phyloP scores from a whole-genome alignment of 2,888 invertebrate genomes.

The Sisyra nigra region DNA sequence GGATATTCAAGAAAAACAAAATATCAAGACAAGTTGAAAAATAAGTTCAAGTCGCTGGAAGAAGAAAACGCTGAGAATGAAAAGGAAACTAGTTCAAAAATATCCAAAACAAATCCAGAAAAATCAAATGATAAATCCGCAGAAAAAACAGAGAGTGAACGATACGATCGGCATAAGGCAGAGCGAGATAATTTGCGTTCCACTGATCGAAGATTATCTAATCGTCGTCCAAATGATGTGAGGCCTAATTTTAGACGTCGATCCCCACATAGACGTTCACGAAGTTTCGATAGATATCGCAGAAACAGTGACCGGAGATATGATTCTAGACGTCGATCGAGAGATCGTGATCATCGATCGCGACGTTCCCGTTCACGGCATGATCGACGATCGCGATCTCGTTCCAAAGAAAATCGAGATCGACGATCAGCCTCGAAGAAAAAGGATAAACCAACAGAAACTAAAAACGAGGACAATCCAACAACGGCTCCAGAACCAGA shows the following conservation, averaged over 20 bases:
- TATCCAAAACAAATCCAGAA: slow-evolving; percentile 8
- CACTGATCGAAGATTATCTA: slow-evolving; percentile 13
- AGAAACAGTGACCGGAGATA: slow-evolving; percentile 7
- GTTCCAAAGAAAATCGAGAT: slow-evolving; percentile 14
- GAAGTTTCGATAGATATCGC: slow-evolving; percentile 8
- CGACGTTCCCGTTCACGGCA: not conserved
- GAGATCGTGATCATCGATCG: not conserved
- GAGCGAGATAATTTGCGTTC: slow-evolving; percentile 5
- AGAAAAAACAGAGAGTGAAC: slow-evolving; percentile 11
- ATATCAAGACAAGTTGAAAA: slow-evolving; percentile 9
- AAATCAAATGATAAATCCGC: slow-evolving; percentile 11
- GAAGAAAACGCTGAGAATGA: slow-evolving; percentile 7
- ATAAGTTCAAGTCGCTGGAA: slow-evolving; percentile 8
- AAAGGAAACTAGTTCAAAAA: not conserved
- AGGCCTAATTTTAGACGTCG: slow-evolving; percentile 17
- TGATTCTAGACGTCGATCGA: not conserved
- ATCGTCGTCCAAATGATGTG: slow-evolving; percentile 13
- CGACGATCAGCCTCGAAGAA: slow-evolving; percentile 1
- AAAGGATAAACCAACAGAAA: not conserved
- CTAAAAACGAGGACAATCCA: slow-evolving; percentile 9
- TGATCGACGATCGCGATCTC: slow-evolving; percentile 16
- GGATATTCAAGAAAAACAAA: slow-evolving; percentile 21
- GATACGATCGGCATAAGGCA: slow-evolving; percentile 6
- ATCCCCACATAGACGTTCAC: slow-evolving; percentile 5
- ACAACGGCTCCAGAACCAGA: not conserved